Conservation (phyloP, 2,797 vertebrate genomes). For the Poecilia wingei region DNA sequence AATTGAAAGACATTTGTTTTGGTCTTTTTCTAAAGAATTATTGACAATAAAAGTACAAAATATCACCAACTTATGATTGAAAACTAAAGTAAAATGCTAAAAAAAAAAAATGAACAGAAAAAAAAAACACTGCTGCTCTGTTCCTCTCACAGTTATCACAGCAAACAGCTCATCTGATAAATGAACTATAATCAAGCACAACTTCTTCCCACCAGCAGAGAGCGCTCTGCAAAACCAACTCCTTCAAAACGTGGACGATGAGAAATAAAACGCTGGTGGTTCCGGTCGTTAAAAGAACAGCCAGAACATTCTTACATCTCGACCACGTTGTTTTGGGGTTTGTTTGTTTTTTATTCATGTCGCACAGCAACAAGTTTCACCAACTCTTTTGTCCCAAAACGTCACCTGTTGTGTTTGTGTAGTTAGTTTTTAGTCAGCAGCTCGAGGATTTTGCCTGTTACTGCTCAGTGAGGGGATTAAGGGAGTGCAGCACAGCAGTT, state of each 20-base stretch:
- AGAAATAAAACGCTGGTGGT: background rate
- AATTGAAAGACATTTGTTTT: background rate
- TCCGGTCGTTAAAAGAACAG: background rate
- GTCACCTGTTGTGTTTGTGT: slow-evolving; percentile 25
- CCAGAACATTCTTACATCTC: background rate
- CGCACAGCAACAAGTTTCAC: background rate
- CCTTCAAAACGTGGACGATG: background rate
- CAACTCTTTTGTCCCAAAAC: background rate
- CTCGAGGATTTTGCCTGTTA: slow-evolving; percentile 22
- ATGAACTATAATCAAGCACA: background rate
- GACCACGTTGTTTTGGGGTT: background rate
- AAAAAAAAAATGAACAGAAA: slow-evolving; percentile 14
- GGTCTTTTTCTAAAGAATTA: slow-evolving; percentile 9
- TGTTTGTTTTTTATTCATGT: background rate
- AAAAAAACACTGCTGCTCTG: slow-evolving; percentile 32
- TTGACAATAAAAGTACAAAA: slow-evolving; percentile 4
- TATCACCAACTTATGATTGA: background rate
- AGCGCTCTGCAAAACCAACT: slow-evolving; percentile 20
- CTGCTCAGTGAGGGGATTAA: slow-evolving; percentile 14
- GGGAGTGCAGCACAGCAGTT: slow-evolving; percentile 47
- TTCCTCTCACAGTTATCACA: slow-evolving; percentile 13
- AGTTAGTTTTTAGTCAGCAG: slow-evolving; percentile 38
- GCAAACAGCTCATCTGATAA: background rate
- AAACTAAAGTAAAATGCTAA: slow-evolving; percentile 3
- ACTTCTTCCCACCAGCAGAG: slow-evolving; percentile 49